Percentiles rank a stretch among this genome's conserved stretches.
Evolutionary conservation across 2,113 vertebrate species (phyloP).

Genomic region (Craseonycteris thonglongyai): DNA sequence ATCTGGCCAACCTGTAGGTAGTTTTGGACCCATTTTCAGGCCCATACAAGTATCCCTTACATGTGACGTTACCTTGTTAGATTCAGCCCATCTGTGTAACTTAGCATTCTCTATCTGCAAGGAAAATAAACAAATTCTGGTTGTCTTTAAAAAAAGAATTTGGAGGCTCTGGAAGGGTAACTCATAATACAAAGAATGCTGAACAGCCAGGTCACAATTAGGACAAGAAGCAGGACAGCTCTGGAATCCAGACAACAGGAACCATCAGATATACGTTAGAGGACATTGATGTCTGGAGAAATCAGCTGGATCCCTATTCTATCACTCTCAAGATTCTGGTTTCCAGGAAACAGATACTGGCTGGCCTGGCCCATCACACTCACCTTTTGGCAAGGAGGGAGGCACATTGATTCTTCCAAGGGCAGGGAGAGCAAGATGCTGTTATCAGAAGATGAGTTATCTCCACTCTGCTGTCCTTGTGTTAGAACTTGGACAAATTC

Average conservation of each 20-base stretch:
- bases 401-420: not conserved
- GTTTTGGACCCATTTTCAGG: not conserved
- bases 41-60: not conserved
- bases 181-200: not conserved
- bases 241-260: not conserved
- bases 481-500: not conserved
- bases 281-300: not conserved
- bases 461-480: not conserved
- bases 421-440: not conserved
- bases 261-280: not conserved
- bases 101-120: not conserved
- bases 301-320: not conserved
- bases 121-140: not conserved
- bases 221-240: not conserved
- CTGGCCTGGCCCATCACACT: no score
- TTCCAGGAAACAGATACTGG: not conserved
- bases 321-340: not conserved
- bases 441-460: not conserved
- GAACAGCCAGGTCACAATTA: not conserved
- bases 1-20: not conserved
- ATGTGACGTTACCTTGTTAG: not conserved
- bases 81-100: not conserved
- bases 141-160: not conserved
- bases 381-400: not conserved
- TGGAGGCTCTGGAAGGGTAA: not conserved